Conservation (phyloP, 2,113 vertebrate genomes). For the Asarcornis scutulata region DNA sequence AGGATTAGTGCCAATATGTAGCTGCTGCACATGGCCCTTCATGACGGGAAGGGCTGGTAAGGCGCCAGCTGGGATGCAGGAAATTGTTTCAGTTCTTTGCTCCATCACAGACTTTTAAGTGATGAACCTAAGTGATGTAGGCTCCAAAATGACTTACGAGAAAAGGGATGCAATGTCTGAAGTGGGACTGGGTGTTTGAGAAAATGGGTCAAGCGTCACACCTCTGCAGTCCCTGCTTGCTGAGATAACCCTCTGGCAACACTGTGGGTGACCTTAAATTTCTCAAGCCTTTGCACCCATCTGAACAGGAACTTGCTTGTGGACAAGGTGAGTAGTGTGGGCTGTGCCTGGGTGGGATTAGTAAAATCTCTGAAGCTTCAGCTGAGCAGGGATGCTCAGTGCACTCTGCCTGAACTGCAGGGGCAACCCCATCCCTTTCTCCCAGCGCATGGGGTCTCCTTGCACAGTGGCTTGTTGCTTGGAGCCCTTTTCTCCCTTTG, state of each 20-base stretch:
- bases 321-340: not conserved
- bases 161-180: not conserved
- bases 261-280: not conserved
- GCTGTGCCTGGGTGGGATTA: not conserved
- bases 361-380: not conserved
- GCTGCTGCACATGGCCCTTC: not conserved
- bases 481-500: not conserved
- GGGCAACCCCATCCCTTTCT: not conserved
- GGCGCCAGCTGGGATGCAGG: not conserved
- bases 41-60: not conserved
- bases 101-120: not conserved
- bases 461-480: rapidly evolving
- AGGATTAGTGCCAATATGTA: not conserved
- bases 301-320: rapidly evolving
- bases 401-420: not conserved
- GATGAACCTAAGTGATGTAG: not conserved
- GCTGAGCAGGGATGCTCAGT: not conserved
- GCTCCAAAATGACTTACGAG: not conserved
- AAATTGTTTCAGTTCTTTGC: not conserved
- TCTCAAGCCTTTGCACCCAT: not conserved
- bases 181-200: not conserved
- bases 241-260: not conserved
- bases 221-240: rapidly evolving
- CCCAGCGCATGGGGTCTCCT: not conserved
- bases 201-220: not conserved